These are phyloP conservation scores for Lutjanus argentimaculatus DNA, from an alignment of 2,797 vertebrate genomes.

Conservation along the genomic window DNA sequence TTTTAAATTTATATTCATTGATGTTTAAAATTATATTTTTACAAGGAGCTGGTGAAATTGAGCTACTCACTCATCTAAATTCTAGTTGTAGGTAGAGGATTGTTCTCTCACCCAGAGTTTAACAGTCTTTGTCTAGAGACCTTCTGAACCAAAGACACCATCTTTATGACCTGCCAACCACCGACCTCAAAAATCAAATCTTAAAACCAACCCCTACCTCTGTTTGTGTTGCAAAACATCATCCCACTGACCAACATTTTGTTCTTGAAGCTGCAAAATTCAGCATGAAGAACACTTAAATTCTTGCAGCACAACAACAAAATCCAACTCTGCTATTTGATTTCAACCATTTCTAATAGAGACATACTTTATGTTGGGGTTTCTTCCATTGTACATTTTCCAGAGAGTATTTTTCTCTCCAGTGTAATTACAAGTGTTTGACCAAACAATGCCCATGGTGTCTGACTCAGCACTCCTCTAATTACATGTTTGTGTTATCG, in stretches of 20 bases:
- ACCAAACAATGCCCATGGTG: constrained; percentile 69
- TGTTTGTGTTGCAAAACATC: constrained; percentile 26
- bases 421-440: constrained; percentile 57
- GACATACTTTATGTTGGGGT: constrained; percentile 36
- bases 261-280: constrained; percentile 9
- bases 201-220: constrained; percentile 15
- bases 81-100: neutral
- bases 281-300: constrained; percentile 18
- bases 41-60: constrained; percentile 20
- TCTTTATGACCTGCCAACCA: neutral
- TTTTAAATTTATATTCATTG: neutral
- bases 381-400: constrained; percentile 36
- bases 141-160: neutral
- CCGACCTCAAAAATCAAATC: constrained; percentile 30
- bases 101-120: neutral
- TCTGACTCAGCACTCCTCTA: constrained; percentile 79
- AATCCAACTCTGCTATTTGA: constrained; percentile 28
- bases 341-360: constrained; percentile 54
- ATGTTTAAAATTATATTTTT: neutral
- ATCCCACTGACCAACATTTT: constrained; percentile 30
- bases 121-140: constrained; percentile 12
- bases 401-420: constrained; percentile 38
- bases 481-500: constrained; percentile 82
- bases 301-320: neutral
- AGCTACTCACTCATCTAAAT: neutral